Evolutionary conservation across 2,888 invertebrate genomes (phyloP).

Genomic region (Eueremaeus valkanovi): DNA sequence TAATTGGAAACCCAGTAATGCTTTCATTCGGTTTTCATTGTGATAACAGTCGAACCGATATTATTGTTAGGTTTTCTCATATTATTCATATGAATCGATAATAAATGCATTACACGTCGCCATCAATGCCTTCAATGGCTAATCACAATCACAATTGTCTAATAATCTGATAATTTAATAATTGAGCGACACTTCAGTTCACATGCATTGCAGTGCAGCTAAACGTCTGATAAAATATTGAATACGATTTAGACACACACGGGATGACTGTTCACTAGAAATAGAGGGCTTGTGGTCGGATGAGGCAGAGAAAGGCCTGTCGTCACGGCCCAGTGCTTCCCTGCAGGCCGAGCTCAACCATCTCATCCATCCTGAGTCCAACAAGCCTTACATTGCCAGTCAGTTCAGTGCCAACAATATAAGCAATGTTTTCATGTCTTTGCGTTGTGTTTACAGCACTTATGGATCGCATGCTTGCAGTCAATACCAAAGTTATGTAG

Average conservation of each 20-base stretch:
- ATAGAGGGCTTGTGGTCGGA: slow-evolving; percentile 6
- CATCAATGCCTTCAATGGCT: background rate
- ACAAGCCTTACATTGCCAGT: slow-evolving; percentile 20
- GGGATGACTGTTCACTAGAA: background rate
- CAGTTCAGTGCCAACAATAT: slow-evolving; percentile 3
- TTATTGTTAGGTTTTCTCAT: background rate
- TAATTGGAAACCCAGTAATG: slow-evolving; percentile 18
- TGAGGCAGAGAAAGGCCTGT: slow-evolving; percentile 10
- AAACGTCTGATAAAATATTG: background rate
- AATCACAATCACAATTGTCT: background rate
- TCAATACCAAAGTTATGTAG: background rate
- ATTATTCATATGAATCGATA: background rate
- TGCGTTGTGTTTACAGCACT: background rate
- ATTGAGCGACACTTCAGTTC: slow-evolving; percentile 10
- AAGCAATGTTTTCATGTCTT: slow-evolving; percentile 5
- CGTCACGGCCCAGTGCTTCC: slow-evolving; percentile 23
- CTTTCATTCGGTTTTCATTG: background rate
- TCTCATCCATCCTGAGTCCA: slow-evolving; percentile 28
- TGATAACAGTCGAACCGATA: background rate
- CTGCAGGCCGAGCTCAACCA: slow-evolving; percentile 15
- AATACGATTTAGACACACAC: slow-evolving; percentile 14
- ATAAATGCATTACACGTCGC: slow-evolving; percentile 10
- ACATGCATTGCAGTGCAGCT: background rate
- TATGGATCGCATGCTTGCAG: background rate
- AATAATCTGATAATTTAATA: slow-evolving; percentile 33